These are phyloP conservation scores for Clavelina lepadiformis DNA, from an alignment of 23 tunicate genomes.

Conservation along the genomic window DNA sequence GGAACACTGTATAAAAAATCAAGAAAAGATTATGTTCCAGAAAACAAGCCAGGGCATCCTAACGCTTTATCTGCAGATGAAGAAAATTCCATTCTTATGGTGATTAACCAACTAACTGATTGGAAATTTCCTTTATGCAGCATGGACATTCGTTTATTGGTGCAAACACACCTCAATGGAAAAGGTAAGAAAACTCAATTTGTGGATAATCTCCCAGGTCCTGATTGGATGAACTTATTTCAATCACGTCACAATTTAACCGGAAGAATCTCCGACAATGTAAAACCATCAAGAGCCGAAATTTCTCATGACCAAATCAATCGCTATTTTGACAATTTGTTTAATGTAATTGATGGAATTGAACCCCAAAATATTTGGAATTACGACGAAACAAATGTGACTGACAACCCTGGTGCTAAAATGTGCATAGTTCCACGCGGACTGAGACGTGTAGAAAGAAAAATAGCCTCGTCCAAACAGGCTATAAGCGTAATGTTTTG, in stretches of 20 bases:
- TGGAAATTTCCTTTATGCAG: conserved; percentile 35
- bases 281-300: conserved; percentile 15
- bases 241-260: conserved; percentile 16
- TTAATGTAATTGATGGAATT: background rate
- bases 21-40: background rate
- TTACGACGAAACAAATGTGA: conserved; percentile 34
- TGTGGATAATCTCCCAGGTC: conserved; percentile 16
- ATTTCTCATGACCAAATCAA: conserved; percentile 13
- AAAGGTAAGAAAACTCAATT: conserved; percentile 10
- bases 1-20: conserved; percentile 12
- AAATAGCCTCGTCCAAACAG: conserved; percentile 19
- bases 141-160: conserved; percentile 14
- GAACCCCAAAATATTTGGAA: conserved; percentile 13
- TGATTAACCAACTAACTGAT: conserved; percentile 14
- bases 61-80: conserved; percentile 8
- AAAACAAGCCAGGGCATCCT: conserved; percentile 3
- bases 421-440: conserved; percentile 18
- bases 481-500: conserved; percentile 30
- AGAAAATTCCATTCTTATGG: conserved; percentile 1
- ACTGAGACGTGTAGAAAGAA: conserved; percentile 12
- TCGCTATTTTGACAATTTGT: conserved; percentile 16
- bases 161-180: conserved; percentile 7
- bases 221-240: conserved; percentile 21
- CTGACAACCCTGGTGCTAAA: conserved; percentile 23
- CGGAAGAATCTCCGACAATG: conserved; percentile 2